Evolutionary conservation across 2,797 vertebrate genomes (phyloP).

Genomic region (Zenarchopterus dispar): DNA sequence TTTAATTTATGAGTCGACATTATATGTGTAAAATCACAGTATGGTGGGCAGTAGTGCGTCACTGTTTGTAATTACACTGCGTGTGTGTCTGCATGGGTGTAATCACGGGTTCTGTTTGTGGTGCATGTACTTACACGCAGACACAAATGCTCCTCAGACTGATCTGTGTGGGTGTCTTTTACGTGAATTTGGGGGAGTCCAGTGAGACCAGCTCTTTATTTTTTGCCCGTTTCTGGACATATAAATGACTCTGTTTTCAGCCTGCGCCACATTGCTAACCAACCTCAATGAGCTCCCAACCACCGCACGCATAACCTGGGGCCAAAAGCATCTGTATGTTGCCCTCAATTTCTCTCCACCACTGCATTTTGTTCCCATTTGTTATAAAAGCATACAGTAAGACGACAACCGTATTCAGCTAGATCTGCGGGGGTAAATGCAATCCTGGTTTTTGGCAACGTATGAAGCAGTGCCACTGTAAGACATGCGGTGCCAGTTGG

Average conservation of each 20-base stretch:
- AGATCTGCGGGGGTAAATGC: slow-evolving; percentile 39
- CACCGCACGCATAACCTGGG: slow-evolving; percentile 55
- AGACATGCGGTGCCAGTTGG: slow-evolving; percentile 49
- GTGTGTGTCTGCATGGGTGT: slow-evolving; percentile 45
- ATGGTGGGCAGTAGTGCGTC: slow-evolving; percentile 60
- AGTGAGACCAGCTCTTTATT: slow-evolving; percentile 58
- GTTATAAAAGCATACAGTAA: slow-evolving; percentile 61
- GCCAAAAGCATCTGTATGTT: slow-evolving; percentile 69
- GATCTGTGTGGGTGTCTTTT: slow-evolving; percentile 30
- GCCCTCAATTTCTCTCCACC: slow-evolving; percentile 68
- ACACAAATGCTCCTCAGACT: slow-evolving; percentile 22
- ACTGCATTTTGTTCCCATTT: slow-evolving; percentile 48
- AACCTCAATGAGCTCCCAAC: slow-evolving; percentile 59
- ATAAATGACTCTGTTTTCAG: slow-evolving; percentile 42
- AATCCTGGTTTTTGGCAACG: slow-evolving; percentile 60
- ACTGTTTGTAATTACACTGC: slow-evolving; percentile 66
- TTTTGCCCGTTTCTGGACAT: slow-evolving; percentile 57
- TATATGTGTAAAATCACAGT: slow-evolving; percentile 53
- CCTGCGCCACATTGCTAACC: slow-evolving; percentile 64
- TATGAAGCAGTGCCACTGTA: slow-evolving; percentile 54
- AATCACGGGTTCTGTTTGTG: slow-evolving; percentile 71
- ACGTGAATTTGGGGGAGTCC: slow-evolving; percentile 45
- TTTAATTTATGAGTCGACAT: slow-evolving; percentile 59
- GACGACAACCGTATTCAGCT: slow-evolving; percentile 50
- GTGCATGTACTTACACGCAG: slow-evolving; percentile 29